Evolutionary conservation across 92 coral and sea anemone genomes (phyloP), one percentile per base, ranked within the genome.

Genomic region (Porites divaricata): DNA sequence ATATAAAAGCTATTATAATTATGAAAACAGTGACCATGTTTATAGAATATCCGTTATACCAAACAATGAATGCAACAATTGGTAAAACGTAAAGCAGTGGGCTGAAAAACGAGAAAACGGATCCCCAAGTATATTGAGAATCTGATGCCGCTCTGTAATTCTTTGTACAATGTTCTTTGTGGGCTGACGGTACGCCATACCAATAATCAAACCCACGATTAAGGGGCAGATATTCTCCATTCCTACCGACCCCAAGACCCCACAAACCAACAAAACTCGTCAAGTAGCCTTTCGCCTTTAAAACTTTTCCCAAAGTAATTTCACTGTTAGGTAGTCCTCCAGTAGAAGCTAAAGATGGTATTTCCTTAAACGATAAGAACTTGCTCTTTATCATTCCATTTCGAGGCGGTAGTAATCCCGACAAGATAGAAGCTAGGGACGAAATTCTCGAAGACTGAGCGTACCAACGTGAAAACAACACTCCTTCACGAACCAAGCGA

Each of bases 321-420:
- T 94, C 93, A 16, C 61, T 81, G 25, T 79, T 91, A 19, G 92
- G 95, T 59, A 96, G 79, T 14, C 99, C 99, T 24, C 99, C 99
- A 16, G 93, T 83, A 50, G 96, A 90, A 13, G 98, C 98, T 6
- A 96, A 72, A 11, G 99, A 96, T 52, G 99, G 98, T 8, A 96
- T 76, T 56, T 92, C 87, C 73, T 84, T 88, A n/a, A 88, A 94
- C 26, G 98, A 92, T 1, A 96, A 81, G 81, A 92, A 92, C 63
- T 92, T 93, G 68, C 99, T 95, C 73, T 90, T 92, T 66, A 96
- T 77, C 72, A 94, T 96, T 56, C 99, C 99, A 53, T 95, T 96
- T 82, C 94, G 89, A 69, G 94, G 90, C 12, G 99, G 99, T n/a
- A 96, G 61, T 62, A 88, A 89, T 56, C 99, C 99, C 17, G 99